Evolutionary conservation across 2,888 invertebrate species (phyloP), one percentile per base, ranked within the genome.

Genomic region (Diadegma fenestrale): DNA sequence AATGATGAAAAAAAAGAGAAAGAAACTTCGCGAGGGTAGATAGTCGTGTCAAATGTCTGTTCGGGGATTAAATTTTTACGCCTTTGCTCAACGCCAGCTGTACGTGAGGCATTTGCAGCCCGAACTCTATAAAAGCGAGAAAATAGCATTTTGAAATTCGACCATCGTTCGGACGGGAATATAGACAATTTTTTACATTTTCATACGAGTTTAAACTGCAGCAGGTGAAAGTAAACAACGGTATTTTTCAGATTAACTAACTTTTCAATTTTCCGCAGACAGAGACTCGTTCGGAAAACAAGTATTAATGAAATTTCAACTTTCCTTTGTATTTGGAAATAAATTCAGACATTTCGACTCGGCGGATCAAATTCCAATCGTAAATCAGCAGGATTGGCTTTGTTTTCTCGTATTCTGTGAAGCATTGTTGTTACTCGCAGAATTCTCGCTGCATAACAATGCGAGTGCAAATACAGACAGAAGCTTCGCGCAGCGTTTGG

Each of bases 1-100:
- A n/a, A 82, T 63, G 75, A 75, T 58, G 69, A 75, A 76, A 77
- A 76, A 77, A 51, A 51, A 58, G n/a, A 19, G 26, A 7, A 17
- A 17, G 33, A 58, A 30, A 72, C 17, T 10, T 17, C 6, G 14
- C 41, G 37, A 54, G 72, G 58, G 58, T 54, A n/a, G 61, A 75
- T 61, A 61, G 48, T 71, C 71, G 51, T 19, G 51, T 33, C 22
- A 26, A 7, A 37, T 26, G 58, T 58, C 19, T 41, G 66, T 69
- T 58, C 54, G 37, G 41, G 37, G 54, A 72, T 72, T 33, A 58
- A 72, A 72, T 71, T 72, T 58, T 72, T 33, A 71, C 33, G 54
- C 26, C n/a, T 45, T 17, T 26, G 58, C 26, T 26, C 26, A 26
- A 58, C 58, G 58, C 58, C 12, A 58, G 26, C 14, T 26, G 58